These are phyloP conservation scores for Hyles lineata DNA, from an alignment of 2,888 invertebrate genomes.

Conservation along the genomic window DNA sequence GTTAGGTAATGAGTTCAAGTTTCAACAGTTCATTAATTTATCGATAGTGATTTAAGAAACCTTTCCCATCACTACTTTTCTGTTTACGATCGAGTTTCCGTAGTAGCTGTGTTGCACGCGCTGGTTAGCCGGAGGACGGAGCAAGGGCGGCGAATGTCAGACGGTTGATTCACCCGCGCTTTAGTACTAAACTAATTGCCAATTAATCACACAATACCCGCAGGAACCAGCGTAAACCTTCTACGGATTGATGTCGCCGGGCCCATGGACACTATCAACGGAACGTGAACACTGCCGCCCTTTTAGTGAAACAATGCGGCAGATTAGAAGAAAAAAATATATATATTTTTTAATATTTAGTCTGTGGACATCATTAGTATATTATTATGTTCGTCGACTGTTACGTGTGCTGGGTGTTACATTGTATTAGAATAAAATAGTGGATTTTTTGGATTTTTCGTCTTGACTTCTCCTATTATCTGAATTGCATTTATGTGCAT, in stretches of 20 bases:
- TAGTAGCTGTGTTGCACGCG: slow-evolving; percentile 40
- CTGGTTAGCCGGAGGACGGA: slow-evolving; percentile 44
- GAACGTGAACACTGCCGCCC: neutral
- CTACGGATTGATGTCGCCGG: slow-evolving; percentile 24
- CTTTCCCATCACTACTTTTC: neutral
- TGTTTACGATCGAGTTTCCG: slow-evolving; percentile 23
- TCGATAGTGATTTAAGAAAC: neutral
- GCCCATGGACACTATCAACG: slow-evolving; percentile 15
- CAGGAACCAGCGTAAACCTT: slow-evolving; percentile 37
- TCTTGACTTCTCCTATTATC: too few species aligned
- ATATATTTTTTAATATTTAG: too few species aligned
- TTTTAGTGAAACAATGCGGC: neutral
- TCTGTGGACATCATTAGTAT: too few species aligned
- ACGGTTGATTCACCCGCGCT: slow-evolving; percentile 69
- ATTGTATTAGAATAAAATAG: too few species aligned
- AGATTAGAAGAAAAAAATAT: too few species aligned
- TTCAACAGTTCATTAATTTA: too few species aligned
- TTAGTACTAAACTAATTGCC: slow-evolving; percentile 64
- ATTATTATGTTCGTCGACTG: too few species aligned
- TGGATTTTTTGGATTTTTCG: too few species aligned
- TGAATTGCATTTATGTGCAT: too few species aligned
- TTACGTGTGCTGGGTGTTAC: too few species aligned
- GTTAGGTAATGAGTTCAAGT: too few species aligned
- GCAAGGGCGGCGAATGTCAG: slow-evolving; percentile 76
- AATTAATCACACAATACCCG: slow-evolving; percentile 52